Conservation (phyloP, 2,797 vertebrate genomes). For the Crocidura indochinensis region DNA sequence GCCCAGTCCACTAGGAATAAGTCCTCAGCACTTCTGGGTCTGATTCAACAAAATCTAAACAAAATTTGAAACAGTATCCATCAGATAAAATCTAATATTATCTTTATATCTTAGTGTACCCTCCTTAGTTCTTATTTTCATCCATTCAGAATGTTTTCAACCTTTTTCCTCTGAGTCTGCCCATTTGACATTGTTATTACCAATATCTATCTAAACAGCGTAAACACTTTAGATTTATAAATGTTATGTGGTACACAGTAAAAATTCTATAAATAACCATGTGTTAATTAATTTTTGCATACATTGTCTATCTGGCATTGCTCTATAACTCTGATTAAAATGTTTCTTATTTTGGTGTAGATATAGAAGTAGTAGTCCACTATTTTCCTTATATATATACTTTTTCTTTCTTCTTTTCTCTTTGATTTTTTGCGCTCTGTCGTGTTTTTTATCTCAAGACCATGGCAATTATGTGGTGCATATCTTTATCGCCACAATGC, state of each 20-base stretch:
- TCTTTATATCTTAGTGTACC: not conserved
- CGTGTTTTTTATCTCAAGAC: too few species aligned
- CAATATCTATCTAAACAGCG: not conserved
- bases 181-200: not conserved
- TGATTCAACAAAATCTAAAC: too few species aligned
- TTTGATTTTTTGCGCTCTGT: too few species aligned
- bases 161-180: not conserved
- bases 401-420: too few species aligned
- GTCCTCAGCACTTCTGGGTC: too few species aligned
- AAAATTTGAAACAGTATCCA: too few species aligned
- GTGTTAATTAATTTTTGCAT: not conserved
- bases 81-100: not conserved
- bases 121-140: not conserved
- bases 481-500: too few species aligned
- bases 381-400: too few species aligned
- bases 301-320: not conserved
- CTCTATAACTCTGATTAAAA: constrained; percentile 29
- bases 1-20: too few species aligned
- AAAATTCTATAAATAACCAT: not conserved
- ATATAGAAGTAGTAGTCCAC: too few species aligned
- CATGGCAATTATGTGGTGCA: too few species aligned
- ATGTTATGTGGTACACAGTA: not conserved
- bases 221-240: not conserved
- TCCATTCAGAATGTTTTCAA: not conserved
- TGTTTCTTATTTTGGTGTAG: too few species aligned